Conservation (phyloP, 1,140 invertebrate genomes). For the Lasioglossum albipes region DNA sequence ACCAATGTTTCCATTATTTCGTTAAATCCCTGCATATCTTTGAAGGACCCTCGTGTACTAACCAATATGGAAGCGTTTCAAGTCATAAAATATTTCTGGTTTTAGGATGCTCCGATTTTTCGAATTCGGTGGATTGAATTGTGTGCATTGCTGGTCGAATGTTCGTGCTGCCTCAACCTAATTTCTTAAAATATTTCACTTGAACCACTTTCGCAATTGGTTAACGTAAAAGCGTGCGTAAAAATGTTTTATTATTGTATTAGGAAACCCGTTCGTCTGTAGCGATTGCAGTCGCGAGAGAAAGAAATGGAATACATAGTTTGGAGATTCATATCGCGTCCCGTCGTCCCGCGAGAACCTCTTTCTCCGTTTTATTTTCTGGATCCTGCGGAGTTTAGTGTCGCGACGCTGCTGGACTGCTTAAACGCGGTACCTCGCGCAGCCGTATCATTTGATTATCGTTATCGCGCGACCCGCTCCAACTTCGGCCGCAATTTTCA, state of each 20-base stretch:
- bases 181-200: too few relatives aligned
- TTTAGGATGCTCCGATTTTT: too few relatives aligned
- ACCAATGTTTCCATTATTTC: too few relatives aligned
- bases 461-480: slow-evolving; percentile 8
- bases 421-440: not conserved
- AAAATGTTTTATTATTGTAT: slow-evolving; percentile 73
- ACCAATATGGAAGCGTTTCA: too few relatives aligned
- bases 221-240: too few relatives aligned
- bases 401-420: slow-evolving; percentile 16
- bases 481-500: slow-evolving; percentile 1
- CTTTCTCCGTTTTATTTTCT: slow-evolving; percentile 7
- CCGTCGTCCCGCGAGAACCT: slow-evolving; percentile 16
- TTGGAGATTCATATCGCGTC: slow-evolving; percentile 29
- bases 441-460: slow-evolving; percentile 7
- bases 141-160: too few relatives aligned
- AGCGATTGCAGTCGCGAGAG: slow-evolving; percentile 40
- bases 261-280: slow-evolving; percentile 72
- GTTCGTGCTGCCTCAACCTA: too few relatives aligned
- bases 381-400: not conserved
- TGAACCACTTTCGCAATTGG: too few relatives aligned
- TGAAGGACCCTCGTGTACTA: too few relatives aligned
- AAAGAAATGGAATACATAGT: slow-evolving; percentile 37
- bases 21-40: too few relatives aligned
- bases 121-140: too few relatives aligned
- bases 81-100: too few relatives aligned